Conservation (phyloP, 2,113 vertebrate species). For the Edolisoma coerulescens region DNA sequence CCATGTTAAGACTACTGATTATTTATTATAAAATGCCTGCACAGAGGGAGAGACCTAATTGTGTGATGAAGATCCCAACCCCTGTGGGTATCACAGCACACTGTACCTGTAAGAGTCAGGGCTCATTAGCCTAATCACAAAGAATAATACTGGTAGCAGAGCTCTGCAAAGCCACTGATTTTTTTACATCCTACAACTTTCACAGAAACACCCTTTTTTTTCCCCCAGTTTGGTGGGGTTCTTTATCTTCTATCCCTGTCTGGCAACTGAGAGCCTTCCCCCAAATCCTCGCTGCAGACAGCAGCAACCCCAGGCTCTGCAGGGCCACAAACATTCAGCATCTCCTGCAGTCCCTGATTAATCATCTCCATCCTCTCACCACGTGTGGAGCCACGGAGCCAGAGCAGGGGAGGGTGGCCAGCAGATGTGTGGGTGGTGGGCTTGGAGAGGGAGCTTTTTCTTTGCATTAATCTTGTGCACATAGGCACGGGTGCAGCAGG, state of each 20-base stretch:
- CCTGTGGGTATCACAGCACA: constrained; percentile 63
- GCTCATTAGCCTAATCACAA: constrained; percentile 68
- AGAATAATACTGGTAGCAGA: constrained; percentile 39
- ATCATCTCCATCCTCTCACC: background rate
- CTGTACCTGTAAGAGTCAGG: constrained; percentile 62
- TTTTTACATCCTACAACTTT: constrained; percentile 17
- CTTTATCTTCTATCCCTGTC: background rate
- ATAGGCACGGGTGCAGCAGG: background rate
- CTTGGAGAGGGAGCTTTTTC: background rate
- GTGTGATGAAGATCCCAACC: constrained; percentile 66
- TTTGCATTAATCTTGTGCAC: constrained; percentile 22
- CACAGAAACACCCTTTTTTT: background rate
- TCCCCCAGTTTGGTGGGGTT: background rate
- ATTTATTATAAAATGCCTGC: constrained; percentile 65
- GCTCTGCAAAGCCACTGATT: constrained; percentile 23
- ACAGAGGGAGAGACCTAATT: constrained; percentile 67
- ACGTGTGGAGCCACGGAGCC: background rate
- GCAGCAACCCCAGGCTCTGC: background rate
- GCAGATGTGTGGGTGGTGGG: constrained; percentile 20
- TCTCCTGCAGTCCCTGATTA: constrained; percentile 33
- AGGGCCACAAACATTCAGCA: background rate
- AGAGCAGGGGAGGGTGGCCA: background rate
- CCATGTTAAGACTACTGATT: constrained; percentile 24
- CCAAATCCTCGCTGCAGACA: background rate
- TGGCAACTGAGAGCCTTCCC: background rate